A percentile compares a stretch with the other conserved stretches of the same genome.
Evolutionary conservation across 2,797 vertebrate genomes (phyloP).

Genomic region (Alcedo atthis): DNA sequence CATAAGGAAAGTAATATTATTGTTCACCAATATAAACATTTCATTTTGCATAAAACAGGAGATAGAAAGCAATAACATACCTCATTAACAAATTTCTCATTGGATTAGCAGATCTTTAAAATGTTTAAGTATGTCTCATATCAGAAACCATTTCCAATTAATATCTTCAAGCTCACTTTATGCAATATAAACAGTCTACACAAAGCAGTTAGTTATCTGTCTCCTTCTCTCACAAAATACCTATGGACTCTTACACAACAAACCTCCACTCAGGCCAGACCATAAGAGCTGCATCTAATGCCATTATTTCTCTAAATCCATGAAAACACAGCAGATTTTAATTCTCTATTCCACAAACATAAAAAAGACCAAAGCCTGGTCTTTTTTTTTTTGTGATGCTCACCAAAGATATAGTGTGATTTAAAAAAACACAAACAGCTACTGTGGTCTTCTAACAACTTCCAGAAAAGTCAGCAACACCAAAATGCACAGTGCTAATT

Average conservation of each 20-base stretch:
- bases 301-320: background rate
- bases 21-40: slow-evolving; percentile 54
- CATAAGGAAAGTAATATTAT: slow-evolving; percentile 11
- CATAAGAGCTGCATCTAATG: background rate
- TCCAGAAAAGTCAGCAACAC: background rate
- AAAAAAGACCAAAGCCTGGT: too few relatives aligned
- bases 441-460: background rate
- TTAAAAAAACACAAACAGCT: background rate
- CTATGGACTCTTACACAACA: background rate
- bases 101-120: slow-evolving; percentile 45
- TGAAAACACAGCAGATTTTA: background rate
- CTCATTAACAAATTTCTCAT: slow-evolving; percentile 57
- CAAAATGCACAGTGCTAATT: background rate
- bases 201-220: background rate
- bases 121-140: background rate
- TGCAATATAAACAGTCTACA: background rate
- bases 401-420: too few relatives aligned
- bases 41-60: slow-evolving; percentile 48
- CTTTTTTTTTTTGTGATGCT: too few relatives aligned
- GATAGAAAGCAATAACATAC: slow-evolving; percentile 5
- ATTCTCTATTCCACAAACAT: background rate
- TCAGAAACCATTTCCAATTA: slow-evolving; percentile 18
- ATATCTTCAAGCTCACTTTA: background rate
- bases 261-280: background rate
- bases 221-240: background rate